phyloP scores from a whole-genome alignment of 2,888 invertebrate genomes.

The Eueremaeus valkanovi region DNA sequence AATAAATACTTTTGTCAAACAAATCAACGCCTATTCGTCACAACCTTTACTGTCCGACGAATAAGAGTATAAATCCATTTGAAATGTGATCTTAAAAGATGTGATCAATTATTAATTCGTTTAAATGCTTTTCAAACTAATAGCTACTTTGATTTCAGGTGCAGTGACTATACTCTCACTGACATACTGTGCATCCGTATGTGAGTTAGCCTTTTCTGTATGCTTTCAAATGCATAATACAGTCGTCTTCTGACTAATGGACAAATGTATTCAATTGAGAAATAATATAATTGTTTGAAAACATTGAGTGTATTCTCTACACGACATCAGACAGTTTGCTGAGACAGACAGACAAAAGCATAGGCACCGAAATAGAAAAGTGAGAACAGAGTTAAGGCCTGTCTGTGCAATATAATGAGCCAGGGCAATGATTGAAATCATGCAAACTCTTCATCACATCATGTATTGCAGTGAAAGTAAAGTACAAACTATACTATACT shows the following conservation, averaged over 20 bases:
- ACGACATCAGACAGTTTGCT: neutral
- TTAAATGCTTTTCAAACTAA: slow-evolving; percentile 8
- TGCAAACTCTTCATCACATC: slow-evolving; percentile 25
- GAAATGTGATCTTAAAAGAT: slow-evolving; percentile 36
- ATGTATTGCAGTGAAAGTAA: neutral
- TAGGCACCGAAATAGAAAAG: neutral
- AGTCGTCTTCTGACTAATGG: neutral
- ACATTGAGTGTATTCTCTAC: neutral
- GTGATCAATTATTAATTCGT: slow-evolving; percentile 34
- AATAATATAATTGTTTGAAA: slow-evolving; percentile 12
- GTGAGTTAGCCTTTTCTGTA: neutral
- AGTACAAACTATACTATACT: neutral
- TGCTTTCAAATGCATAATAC: neutral
- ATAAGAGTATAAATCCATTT: neutral
- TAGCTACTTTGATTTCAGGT: slow-evolving; percentile 33
- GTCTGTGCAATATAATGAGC: neutral
- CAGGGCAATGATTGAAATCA: slow-evolving; percentile 19
- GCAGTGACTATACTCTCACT: neutral
- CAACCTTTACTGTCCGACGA: neutral
- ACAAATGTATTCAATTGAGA: neutral
- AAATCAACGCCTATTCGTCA: slow-evolving; percentile 29
- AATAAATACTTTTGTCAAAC: slow-evolving; percentile 2
- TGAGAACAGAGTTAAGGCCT: neutral
- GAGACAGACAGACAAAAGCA: slow-evolving; percentile 18
- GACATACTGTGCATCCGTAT: neutral